phyloP scores from a whole-genome alignment of 92 coral and sea anemone species.

The Epizoanthus scotinus region DNA sequence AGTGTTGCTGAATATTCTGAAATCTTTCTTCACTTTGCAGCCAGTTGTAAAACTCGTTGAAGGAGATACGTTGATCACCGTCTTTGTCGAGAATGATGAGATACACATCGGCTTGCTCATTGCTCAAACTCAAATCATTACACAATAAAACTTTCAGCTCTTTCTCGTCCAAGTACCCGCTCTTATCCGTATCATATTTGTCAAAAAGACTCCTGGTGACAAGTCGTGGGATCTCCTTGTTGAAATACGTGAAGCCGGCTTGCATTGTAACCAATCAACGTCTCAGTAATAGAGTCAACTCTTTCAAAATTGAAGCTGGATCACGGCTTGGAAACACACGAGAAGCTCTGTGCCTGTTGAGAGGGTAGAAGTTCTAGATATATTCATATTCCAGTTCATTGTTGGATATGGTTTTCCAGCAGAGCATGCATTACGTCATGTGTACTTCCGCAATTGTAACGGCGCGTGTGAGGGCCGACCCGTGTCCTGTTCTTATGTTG shows the following conservation, averaged over 20 bases:
- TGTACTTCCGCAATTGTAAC: too few relatives aligned
- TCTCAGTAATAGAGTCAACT: too few relatives aligned
- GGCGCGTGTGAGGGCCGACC: too few relatives aligned
- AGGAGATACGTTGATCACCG: conserved; percentile 70
- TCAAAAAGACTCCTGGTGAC: conserved; percentile 66
- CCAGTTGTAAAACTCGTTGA: conserved; percentile 73
- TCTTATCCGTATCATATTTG: conserved; percentile 57
- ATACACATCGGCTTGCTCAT: conserved; percentile 60
- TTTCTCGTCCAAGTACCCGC: conserved; percentile 59
- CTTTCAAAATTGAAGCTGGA: too few relatives aligned
- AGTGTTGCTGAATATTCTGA: conserved; percentile 52
- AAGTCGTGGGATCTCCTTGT: conserved; percentile 47
- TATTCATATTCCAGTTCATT: too few relatives aligned
- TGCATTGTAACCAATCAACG: conserved; percentile 49
- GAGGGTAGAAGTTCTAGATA: too few relatives aligned
- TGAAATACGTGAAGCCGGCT: conserved; percentile 71
- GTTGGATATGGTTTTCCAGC: too few relatives aligned
- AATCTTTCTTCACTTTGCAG: conserved; percentile 76
- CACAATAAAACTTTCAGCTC: conserved; percentile 58
- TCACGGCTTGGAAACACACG: too few relatives aligned
- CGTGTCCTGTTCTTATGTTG: too few relatives aligned
- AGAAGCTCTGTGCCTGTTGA: too few relatives aligned
- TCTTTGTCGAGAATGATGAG: conserved; percentile 64
- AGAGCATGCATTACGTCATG: too few relatives aligned
- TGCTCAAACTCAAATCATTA: conserved; percentile 57